phyloP scores from a whole-genome alignment of 2,888 invertebrate genomes.

The Drosophila rubida region DNA sequence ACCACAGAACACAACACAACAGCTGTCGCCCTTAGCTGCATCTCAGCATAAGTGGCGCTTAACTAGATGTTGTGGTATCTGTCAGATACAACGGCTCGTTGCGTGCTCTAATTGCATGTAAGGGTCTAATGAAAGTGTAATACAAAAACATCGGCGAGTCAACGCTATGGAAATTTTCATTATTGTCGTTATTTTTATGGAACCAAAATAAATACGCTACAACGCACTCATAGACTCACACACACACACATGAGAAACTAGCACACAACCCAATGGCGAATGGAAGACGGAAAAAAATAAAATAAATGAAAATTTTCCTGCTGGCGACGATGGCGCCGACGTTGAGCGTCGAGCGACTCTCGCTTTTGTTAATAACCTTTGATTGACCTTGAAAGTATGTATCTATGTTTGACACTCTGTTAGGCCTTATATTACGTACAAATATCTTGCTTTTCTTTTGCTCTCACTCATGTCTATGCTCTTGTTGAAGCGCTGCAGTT shows the following conservation, averaged over 20 bases:
- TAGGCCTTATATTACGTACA: conserved; percentile 5
- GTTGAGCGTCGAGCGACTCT: conserved; percentile 24
- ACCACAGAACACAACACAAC: not conserved
- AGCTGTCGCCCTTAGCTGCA: not conserved
- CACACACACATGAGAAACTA: conserved; percentile 27
- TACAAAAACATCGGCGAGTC: conserved; percentile 20
- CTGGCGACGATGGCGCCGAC: conserved; percentile 29
- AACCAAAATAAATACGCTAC: conserved; percentile 44
- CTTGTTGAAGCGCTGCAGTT: conserved; percentile 26
- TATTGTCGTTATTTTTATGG: conserved; percentile 35
- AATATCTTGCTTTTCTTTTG: conserved; percentile 7
- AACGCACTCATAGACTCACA: conserved; percentile 10
- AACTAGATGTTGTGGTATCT: not conserved
- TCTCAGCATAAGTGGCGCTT: not conserved
- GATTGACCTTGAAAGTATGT: conserved; percentile 80
- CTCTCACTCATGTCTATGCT: not conserved
- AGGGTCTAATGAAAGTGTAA: conserved; percentile 42
- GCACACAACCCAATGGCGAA: conserved; percentile 12
- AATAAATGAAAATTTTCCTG: conserved; percentile 62
- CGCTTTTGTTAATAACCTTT: conserved; percentile 78
- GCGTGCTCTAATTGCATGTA: conserved; percentile 64
- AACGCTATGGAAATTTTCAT: conserved; percentile 30
- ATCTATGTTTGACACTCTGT: conserved; percentile 11
- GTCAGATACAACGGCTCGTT: conserved; percentile 25
- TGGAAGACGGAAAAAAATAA: conserved; percentile 30